These are phyloP conservation scores for Poecilia gillii DNA, from an alignment of 2,797 vertebrate genomes.

Conservation along the genomic window DNA sequence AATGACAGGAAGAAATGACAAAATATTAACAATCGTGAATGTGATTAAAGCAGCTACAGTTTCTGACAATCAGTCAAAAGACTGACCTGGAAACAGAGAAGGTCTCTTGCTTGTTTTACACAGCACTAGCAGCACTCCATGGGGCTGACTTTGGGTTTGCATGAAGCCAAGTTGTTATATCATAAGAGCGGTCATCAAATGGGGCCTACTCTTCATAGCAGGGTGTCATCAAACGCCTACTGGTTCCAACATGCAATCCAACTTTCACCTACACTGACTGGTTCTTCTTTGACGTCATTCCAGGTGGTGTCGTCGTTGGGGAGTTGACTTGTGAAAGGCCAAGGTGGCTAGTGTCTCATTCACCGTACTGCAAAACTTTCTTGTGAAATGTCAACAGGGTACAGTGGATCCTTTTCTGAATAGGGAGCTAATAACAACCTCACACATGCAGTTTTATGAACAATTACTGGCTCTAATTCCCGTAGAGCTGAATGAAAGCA, in stretches of 20 bases:
- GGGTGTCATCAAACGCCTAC: neutral
- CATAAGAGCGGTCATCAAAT: neutral
- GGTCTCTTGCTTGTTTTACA: neutral
- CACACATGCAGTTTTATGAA: neutral
- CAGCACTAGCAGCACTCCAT: neutral
- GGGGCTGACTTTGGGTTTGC: neutral
- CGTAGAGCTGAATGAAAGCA: neutral
- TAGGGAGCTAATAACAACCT: neutral
- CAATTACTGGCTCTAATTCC: neutral
- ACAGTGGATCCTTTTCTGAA: neutral
- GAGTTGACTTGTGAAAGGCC: neutral
- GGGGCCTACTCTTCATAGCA: neutral
- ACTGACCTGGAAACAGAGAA: neutral
- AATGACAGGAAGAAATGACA: neutral
- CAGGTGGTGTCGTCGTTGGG: neutral
- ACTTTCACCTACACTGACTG: neutral
- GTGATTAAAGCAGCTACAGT: neutral
- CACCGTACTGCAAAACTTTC: neutral
- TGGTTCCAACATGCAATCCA: too few relatives aligned
- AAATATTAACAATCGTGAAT: neutral
- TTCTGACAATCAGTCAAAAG: neutral
- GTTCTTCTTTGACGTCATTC: neutral
- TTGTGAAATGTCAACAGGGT: neutral
- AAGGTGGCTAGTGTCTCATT: neutral
- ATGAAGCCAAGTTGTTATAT: neutral